Base-by-base conservation (phyloP, 2,113 vertebrate genomes). In the Elanoides forficatus region DNA sequence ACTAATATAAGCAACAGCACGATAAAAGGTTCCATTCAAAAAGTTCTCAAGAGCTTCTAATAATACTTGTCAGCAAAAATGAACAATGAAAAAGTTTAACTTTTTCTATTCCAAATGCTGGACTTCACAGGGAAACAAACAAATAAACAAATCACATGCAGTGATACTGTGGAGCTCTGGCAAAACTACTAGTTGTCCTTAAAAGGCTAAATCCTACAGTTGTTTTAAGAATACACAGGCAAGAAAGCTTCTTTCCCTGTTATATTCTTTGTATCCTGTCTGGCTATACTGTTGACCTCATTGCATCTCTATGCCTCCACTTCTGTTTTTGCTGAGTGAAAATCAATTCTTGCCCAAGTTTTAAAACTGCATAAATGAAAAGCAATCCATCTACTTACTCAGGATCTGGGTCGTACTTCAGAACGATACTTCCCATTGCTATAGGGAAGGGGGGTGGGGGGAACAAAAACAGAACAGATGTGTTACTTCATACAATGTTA, bases 351-450 rank as follows among this genome's bases (percentile, higher is more conserved):
- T 87, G 16, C 66, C 18, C 59, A 73, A 62, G n/a, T 79, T 50
- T 78, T 59, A 62, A n/a, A 83, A 91, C 45, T 13, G 38, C 3
- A 4, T 22, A 88, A 86, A 88, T 20, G 15, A 40, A 58, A 85
- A 81, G 53, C 20, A 88, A 53, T 3, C 16, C 2, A 30, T 45
- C 34, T 86, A 98, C 99, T 99, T 98, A 99, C 99, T 97, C 85
- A 56, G 98, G 96, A 92, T 99, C 98, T 15, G 99, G 99, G 86
- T 99, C 98, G 4, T 99, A 99, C 97, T 99, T 99, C 97, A 99
- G 94, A 91, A 99, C 99, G 43, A 99, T 98, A 90, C 99, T 99
- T 21, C 99, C 99, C 98, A 99, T 99, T 0, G 93, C 99, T 99
- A 91, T 3, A 97, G 86, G 45, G 81, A 88, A 85, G 4, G 20